Evolutionary conservation across 2,797 vertebrate genomes (phyloP).

Genomic region (Euphonia xanthogaster): DNA sequence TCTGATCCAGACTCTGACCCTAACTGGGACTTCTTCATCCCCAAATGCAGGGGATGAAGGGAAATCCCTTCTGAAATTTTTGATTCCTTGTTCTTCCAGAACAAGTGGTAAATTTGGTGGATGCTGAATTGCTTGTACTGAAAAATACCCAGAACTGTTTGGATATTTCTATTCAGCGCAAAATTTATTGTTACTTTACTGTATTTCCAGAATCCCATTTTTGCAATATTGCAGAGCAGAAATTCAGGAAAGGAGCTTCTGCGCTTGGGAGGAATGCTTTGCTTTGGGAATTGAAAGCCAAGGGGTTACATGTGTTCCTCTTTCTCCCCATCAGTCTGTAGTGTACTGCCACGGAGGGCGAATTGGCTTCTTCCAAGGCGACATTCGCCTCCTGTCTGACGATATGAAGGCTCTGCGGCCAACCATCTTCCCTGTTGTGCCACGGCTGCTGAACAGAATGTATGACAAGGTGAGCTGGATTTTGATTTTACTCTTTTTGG

Average conservation of each 20-base stretch:
- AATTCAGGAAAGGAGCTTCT: background rate
- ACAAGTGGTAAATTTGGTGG: background rate
- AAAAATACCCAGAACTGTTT: background rate
- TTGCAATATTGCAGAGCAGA: background rate
- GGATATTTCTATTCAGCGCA: background rate
- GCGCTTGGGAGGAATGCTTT: background rate
- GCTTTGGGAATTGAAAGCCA: background rate
- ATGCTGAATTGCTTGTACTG: background rate
- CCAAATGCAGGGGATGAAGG: background rate
- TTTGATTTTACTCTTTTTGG: background rate
- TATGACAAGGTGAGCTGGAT: conserved; percentile 88
- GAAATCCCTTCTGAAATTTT: background rate
- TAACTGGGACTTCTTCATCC: background rate
- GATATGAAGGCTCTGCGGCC: conserved; percentile 94
- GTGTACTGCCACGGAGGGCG: conserved; percentile 96
- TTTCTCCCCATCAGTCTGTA: conserved; percentile 81
- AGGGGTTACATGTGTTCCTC: background rate
- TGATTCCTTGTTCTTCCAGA: background rate
- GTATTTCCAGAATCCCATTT: background rate
- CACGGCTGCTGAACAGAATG: conserved; percentile 95
- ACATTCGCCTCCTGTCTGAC: conserved; percentile 94
- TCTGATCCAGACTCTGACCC: background rate
- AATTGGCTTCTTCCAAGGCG: conserved; percentile 96
- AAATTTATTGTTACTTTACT: background rate
- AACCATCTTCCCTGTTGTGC: conserved; percentile 96